These are phyloP conservation scores for Actinemys pallida DNA, from an alignment of 2,113 vertebrate genomes.

Conservation along the genomic window DNA sequence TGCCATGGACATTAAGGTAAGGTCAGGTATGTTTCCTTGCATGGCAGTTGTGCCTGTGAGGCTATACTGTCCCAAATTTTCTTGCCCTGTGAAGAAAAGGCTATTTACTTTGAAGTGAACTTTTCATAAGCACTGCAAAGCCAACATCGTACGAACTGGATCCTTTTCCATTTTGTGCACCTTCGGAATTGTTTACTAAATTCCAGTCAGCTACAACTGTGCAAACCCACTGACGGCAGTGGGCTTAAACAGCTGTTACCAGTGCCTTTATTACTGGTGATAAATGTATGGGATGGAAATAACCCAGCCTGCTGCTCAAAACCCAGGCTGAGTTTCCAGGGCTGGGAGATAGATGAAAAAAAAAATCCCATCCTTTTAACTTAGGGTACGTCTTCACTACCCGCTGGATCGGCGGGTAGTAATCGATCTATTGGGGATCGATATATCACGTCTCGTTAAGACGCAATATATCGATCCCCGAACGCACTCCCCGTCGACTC, in stretches of 20 bases:
- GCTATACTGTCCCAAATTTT: neutral
- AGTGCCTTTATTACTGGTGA: neutral
- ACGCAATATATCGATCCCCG: too few relatives aligned
- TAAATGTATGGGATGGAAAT: neutral
- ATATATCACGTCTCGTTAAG: too few relatives aligned
- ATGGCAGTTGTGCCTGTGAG: neutral
- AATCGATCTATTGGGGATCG: too few relatives aligned
- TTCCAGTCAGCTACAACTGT: neutral
- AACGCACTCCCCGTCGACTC: too few relatives aligned
- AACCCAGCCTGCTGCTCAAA: neutral
- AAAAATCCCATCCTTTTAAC: neutral
- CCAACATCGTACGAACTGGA: rapidly evolving
- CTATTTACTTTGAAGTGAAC: neutral
- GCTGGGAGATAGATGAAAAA: neutral
- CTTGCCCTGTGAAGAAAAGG: neutral
- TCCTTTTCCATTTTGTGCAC: rapidly evolving
- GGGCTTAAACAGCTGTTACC: rapidly evolving
- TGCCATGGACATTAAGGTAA: neutral
- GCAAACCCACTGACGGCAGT: neutral
- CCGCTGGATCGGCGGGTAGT: too few relatives aligned
- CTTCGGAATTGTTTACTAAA: rapidly evolving
- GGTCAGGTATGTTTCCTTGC: neutral
- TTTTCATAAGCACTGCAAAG: rapidly evolving
- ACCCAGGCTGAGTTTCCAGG: neutral
- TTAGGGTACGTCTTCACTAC: too few relatives aligned